Conservation (phyloP, 2,888 invertebrate species). For the Dryobota labecula region DNA sequence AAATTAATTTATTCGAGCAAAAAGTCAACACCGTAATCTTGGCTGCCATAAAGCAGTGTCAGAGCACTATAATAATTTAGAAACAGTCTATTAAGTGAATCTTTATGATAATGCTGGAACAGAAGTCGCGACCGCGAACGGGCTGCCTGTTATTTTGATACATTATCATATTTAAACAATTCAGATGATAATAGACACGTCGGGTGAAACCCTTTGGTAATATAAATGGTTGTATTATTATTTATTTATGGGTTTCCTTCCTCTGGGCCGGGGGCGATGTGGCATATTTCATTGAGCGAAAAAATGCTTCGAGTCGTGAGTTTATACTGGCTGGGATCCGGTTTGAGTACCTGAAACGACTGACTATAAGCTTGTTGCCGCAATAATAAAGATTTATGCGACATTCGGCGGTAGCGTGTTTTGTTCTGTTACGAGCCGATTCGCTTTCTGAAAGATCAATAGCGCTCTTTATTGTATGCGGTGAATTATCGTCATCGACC, state of each 20-base stretch:
- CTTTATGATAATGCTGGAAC: conserved; percentile 89
- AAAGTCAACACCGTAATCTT: conserved; percentile 82
- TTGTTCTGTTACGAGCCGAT: conserved; percentile 89
- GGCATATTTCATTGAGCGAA: conserved; percentile 90
- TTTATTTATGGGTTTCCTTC: conserved; percentile 90
- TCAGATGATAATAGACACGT: conserved; percentile 91
- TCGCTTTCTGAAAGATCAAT: conserved; percentile 89
- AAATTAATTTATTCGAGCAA: conserved; percentile 77
- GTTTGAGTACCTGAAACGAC: conserved; percentile 89
- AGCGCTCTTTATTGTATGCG: conserved; percentile 87
- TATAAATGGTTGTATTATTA: conserved; percentile 91
- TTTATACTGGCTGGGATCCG: conserved; percentile 86
- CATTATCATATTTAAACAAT: conserved; percentile 91
- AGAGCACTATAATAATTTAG: conserved; percentile 88
- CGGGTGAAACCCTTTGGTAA: conserved; percentile 90
- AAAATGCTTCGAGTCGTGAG: conserved; percentile 89
- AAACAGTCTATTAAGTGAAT: conserved; percentile 90
- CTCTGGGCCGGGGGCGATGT: conserved; percentile 86
- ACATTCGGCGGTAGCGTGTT: conserved; percentile 90
- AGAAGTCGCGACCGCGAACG: conserved; percentile 88
- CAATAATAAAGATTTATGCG: conserved; percentile 91
- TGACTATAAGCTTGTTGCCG: conserved; percentile 89
- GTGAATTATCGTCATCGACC: conserved; percentile 86
- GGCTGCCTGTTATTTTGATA: conserved; percentile 89
- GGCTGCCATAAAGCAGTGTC: conserved; percentile 84